Conservation (phyloP, 2,113 vertebrate species). For the Dermatemys mawii region DNA sequence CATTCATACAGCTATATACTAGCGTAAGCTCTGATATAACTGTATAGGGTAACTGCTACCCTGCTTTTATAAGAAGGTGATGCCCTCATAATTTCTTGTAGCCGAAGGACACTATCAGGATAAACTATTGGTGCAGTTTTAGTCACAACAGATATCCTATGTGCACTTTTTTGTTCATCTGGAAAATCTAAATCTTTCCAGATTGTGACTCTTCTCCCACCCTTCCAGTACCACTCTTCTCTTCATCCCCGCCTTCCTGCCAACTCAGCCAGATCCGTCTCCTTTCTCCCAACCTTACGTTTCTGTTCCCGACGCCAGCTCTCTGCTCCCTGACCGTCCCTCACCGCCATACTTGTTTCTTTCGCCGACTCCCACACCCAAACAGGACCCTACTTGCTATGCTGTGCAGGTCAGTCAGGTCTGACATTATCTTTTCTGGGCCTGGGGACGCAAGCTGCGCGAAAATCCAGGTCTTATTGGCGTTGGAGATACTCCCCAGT, state of each 20-base stretch:
- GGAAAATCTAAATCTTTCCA: not conserved
- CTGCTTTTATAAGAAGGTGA: not conserved
- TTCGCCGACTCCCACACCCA: not conserved
- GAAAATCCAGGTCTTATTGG: not conserved
- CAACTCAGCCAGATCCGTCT: not conserved
- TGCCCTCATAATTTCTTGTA: not conserved
- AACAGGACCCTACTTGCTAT: not conserved
- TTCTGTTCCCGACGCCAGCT: not conserved
- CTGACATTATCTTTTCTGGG: not conserved
- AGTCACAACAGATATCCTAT: accelerated
- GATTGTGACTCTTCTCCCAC: not conserved
- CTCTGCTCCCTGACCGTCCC: accelerated
- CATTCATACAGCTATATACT: not conserved
- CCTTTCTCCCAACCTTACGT: not conserved
- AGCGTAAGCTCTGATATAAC: not conserved
- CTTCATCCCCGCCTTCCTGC: not conserved
- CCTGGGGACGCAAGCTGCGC: not conserved
- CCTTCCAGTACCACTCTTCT: not conserved
- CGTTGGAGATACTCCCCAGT: not conserved
- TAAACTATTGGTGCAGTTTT: not conserved
- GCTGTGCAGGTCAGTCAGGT: not conserved
- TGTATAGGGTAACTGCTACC: not conserved
- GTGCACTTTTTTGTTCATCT: not conserved
- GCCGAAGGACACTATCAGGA: not conserved
- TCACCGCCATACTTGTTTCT: not conserved